These are phyloP conservation scores for Cichladusa arquata DNA, from an alignment of 2,113 vertebrate genomes.

Conservation along the genomic window DNA sequence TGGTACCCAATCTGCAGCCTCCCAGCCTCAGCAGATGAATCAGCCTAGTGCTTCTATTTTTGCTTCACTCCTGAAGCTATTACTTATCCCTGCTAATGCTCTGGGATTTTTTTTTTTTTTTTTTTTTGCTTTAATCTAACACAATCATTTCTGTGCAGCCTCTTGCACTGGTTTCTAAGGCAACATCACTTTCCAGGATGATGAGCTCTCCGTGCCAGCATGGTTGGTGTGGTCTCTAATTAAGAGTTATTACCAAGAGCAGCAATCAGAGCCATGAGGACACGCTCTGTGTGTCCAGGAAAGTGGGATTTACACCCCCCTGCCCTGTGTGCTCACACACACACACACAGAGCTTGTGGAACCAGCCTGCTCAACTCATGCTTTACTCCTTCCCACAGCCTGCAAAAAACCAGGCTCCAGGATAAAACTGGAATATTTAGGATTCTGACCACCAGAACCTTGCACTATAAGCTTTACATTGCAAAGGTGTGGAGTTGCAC, in stretches of 20 bases:
- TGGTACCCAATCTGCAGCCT: not conserved
- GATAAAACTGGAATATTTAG: not conserved
- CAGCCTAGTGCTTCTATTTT: conserved; percentile 52
- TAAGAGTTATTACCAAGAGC: not conserved
- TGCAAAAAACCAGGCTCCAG: not conserved
- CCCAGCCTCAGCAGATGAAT: conserved; percentile 30
- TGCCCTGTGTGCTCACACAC: not conserved
- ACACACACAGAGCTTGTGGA: fast-evolving
- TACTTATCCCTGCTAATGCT: conserved; percentile 54
- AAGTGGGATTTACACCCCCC: not conserved
- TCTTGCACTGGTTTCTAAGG: conserved; percentile 73
- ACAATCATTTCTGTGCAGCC: conserved; percentile 11
- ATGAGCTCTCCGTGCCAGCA: conserved; percentile 66
- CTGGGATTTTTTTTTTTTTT: not conserved
- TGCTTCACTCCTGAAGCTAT: conserved; percentile 3
- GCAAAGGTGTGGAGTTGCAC: not conserved
- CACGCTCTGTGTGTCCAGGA: not conserved
- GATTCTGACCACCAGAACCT: not conserved
- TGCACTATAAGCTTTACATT: too few species aligned
- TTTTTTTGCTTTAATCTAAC: conserved; percentile 19
- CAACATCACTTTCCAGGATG: conserved; percentile 76
- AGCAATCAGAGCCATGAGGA: not conserved
- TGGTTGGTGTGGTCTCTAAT: not conserved
- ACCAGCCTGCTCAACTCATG: fast-evolving
- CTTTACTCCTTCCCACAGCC: not conserved